Conservation (phyloP, 1,140 invertebrate species). For the Lepidostoma basale region DNA sequence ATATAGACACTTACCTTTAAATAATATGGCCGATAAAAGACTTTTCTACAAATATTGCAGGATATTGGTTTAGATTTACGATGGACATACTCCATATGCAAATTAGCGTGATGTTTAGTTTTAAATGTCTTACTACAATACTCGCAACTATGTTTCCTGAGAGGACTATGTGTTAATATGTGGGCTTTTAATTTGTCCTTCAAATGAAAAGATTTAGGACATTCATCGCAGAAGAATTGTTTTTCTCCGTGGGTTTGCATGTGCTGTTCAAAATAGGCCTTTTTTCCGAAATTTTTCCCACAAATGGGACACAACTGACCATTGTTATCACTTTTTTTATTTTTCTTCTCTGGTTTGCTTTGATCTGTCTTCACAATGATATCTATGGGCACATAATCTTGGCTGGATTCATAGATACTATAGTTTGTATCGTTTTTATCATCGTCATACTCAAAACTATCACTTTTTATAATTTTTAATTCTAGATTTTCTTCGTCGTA, state of each 20-base stretch:
- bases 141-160: constrained; percentile 16
- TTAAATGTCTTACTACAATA: constrained; percentile 21
- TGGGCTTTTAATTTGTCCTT: constrained; percentile 8
- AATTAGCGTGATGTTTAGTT: constrained; percentile 7
- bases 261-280: not conserved
- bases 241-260: constrained; percentile 19
- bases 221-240: constrained; percentile 8
- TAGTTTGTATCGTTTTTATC: not conserved
- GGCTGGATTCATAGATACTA: not conserved
- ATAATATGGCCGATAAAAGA: constrained; percentile 3
- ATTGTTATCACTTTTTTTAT: not conserved
- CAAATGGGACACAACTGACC: constrained; percentile 16
- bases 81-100: constrained; percentile 20
- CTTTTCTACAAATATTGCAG: constrained; percentile 19
- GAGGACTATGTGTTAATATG: not conserved
- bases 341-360: not conserved
- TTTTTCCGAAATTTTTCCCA: constrained; percentile 12
- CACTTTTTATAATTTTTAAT: not conserved
- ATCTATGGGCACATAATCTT: not conserved
- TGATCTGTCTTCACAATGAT: not conserved
- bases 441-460: not conserved
- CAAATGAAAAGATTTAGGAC: constrained; percentile 11
- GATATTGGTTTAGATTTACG: constrained; percentile 1
- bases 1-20: constrained; percentile 11
- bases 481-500: constrained; percentile 13